Evolutionary conservation across 92 coral and sea anemone species (phyloP).

Genomic region (Epizoanthus scotinus): DNA sequence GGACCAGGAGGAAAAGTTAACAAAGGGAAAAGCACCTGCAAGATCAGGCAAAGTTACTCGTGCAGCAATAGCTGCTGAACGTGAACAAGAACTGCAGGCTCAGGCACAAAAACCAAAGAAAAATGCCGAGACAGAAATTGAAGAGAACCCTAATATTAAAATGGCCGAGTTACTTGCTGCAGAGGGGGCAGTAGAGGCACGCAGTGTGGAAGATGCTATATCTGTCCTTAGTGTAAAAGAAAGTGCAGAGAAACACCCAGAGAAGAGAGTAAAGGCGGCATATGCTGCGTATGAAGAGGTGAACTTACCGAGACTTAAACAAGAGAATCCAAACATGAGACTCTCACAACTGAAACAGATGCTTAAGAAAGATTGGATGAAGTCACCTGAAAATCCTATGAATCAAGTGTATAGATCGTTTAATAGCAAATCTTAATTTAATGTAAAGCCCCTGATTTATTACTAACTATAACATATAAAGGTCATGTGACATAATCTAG

Average conservation of each 20-base stretch:
- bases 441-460: too few relatives aligned
- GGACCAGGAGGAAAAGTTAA: slow-evolving; percentile 86
- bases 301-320: slow-evolving; percentile 78
- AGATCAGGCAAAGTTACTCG: slow-evolving; percentile 57
- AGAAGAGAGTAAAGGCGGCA: slow-evolving; percentile 91
- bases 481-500: too few relatives aligned
- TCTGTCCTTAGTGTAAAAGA: slow-evolving; percentile 71
- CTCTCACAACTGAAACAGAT: slow-evolving; percentile 94
- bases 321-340: slow-evolving; percentile 90
- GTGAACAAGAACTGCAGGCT: slow-evolving; percentile 24
- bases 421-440: slow-evolving; percentile 50
- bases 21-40: slow-evolving; percentile 71
- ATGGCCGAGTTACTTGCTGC: slow-evolving; percentile 81
- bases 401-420: slow-evolving; percentile 65
- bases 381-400: slow-evolving; percentile 95
- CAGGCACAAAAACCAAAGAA: slow-evolving; percentile 50
- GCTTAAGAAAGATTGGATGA: slow-evolving; percentile 94
- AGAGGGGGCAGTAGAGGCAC: slow-evolving; percentile 92
- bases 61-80: slow-evolving; percentile 44
- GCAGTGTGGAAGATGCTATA: slow-evolving; percentile 95
- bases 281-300: slow-evolving; percentile 82
- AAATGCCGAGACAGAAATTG: slow-evolving; percentile 58
- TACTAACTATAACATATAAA: too few relatives aligned
- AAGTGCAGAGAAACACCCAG: slow-evolving; percentile 88
- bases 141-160: slow-evolving; percentile 90